These are phyloP conservation scores for Nansenia antarctica DNA, from an alignment of 2,113 vertebrate species.

Conservation along the genomic window DNA sequence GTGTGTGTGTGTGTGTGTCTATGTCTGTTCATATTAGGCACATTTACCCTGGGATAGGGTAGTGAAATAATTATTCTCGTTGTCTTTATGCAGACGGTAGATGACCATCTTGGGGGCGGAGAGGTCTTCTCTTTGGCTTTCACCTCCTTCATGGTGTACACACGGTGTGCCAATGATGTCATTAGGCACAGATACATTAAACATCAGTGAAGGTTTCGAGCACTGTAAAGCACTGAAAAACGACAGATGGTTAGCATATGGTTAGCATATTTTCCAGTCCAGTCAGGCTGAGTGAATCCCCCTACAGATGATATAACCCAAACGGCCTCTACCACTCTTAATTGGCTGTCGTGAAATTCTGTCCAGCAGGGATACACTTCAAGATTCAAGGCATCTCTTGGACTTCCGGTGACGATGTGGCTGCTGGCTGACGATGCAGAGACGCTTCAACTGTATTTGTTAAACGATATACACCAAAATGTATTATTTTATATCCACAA, in stretches of 20 bases:
- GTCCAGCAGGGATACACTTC: too few relatives aligned
- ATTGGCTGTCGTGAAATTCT: conserved; percentile 26
- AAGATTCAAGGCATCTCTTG: too few relatives aligned
- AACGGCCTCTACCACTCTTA: conserved; percentile 48
- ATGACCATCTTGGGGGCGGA: background rate
- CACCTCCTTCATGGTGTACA: conserved; percentile 47
- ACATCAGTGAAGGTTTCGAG: conserved; percentile 65
- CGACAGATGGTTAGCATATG: conserved; percentile 68
- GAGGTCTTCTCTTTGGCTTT: conserved; percentile 18
- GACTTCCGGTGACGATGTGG: too few relatives aligned
- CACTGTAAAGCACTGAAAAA: conserved; percentile 57
- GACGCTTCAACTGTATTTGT: too few relatives aligned
- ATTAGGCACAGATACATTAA: conserved; percentile 74
- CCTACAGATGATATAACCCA: conserved; percentile 62
- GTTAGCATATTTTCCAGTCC: conserved; percentile 67
- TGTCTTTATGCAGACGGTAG: background rate
- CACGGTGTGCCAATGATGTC: conserved; percentile 52
- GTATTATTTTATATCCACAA: too few relatives aligned
- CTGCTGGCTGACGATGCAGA: too few relatives aligned
- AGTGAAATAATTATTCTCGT: background rate
- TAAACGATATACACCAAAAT: too few relatives aligned
- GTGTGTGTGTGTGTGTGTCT: conserved; percentile 1
- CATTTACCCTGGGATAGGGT: background rate
- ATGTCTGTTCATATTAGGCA: conserved; percentile 26
- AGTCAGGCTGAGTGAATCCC: conserved; percentile 66